A percentile compares a stretch with the other conserved stretches of the same genome.
Conservation (phyloP, 2,113 vertebrate species). For the Cricetomys ansorgei region DNA sequence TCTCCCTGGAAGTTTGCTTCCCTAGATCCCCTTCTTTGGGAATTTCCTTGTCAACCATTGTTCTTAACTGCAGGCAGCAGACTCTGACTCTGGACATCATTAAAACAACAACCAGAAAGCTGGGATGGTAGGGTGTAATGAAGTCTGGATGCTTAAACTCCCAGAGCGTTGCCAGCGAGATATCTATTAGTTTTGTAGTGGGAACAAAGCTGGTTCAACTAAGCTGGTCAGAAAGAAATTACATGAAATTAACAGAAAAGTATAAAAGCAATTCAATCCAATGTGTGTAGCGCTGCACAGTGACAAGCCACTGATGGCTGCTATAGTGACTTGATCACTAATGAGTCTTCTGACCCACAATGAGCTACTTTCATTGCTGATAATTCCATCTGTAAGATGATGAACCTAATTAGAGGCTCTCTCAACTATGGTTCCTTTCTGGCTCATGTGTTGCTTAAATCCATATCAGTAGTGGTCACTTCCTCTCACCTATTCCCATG, state of each 20-base stretch:
- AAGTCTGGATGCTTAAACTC: not conserved
- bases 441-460: not conserved
- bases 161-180: not conserved
- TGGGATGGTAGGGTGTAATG: not conserved
- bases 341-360: not conserved
- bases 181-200: not conserved
- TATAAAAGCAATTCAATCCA: not conserved
- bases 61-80: not conserved
- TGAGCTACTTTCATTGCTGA: not conserved
- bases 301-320: not conserved
- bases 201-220: not conserved
- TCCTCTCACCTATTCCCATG: rapidly evolving
- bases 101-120: not conserved
- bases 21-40: not conserved
- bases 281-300: not conserved
- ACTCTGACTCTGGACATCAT: not conserved
- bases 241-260: not conserved
- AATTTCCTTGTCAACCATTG: not conserved
- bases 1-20: not conserved
- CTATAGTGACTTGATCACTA: not conserved
- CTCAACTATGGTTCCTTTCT: not conserved
- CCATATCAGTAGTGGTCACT: not conserved
- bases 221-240: not conserved
- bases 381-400: not conserved
- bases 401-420: not conserved